phyloP scores from a whole-genome alignment of 1,140 invertebrate species.

The Drosophila eugracilis region DNA sequence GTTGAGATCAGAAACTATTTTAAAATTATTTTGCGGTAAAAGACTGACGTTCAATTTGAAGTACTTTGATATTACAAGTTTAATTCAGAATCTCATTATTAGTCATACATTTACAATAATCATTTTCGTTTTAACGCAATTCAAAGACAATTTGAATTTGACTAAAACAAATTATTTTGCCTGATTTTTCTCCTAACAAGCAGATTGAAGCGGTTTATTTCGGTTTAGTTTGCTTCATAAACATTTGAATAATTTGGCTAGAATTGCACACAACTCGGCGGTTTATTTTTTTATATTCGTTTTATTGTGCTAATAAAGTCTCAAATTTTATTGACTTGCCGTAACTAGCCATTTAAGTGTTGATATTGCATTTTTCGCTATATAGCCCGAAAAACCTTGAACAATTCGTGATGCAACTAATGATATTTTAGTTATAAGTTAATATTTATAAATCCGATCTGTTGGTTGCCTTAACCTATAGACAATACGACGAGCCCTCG shows the following conservation, averaged over 20 bases:
- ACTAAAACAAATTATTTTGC: background rate
- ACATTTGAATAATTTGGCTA: background rate
- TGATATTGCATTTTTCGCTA: background rate
- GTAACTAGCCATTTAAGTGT: background rate
- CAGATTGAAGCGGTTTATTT: background rate
- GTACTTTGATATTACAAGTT: background rate
- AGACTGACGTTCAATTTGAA: no score
- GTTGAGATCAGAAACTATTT: background rate
- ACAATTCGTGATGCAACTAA: conserved; percentile 2
- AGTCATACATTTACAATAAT: conserved; percentile 1
- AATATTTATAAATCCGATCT: background rate
- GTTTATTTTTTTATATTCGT: background rate
- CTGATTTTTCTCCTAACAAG: background rate
- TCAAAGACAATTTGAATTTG: background rate
- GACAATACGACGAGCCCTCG: conserved; percentile 92
- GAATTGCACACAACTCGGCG: background rate
- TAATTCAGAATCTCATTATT: background rate
- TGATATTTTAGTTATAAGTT: conserved; percentile 2
- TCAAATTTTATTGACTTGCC: background rate
- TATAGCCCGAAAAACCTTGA: background rate
- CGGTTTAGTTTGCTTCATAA: background rate
- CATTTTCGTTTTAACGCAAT: background rate
- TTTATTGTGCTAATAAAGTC: background rate
- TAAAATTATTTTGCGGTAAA: no score
- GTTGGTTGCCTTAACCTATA: conserved; percentile 87